Conservation (phyloP, 53 echinoderm and acorn worm species). For the Zoroaster sp. region DNA sequence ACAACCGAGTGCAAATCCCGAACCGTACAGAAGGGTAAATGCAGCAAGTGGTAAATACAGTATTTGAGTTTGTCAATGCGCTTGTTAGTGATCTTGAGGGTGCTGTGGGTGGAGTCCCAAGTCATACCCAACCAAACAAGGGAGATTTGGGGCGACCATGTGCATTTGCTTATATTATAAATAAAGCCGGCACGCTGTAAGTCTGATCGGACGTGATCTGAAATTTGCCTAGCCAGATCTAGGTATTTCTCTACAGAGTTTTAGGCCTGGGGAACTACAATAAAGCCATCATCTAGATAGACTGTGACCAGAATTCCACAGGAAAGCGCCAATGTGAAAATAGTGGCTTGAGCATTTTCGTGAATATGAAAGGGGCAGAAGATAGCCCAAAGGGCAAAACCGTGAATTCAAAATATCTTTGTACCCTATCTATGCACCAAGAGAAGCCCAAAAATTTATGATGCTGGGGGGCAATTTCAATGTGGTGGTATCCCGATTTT, state of each 20-base stretch:
- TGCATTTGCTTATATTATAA: neutral
- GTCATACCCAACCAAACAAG: conserved; percentile 2
- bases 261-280: neutral
- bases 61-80: neutral
- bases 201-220: neutral
- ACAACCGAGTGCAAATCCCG: neutral
- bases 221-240: neutral
- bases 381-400: neutral
- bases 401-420: neutral
- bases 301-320: conserved; percentile 8
- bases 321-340: too few species aligned
- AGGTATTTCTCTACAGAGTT: neutral
- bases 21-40: neutral
- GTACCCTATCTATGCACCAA: neutral
- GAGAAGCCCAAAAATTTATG: neutral
- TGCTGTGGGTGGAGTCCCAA: neutral
- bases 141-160: neutral
- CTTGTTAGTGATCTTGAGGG: neutral
- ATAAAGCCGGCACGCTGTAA: neutral
- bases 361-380: conserved; percentile 26
- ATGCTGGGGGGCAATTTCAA: neutral
- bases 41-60: neutral
- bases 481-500: neutral
- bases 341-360: conserved; percentile 19
- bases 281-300: conserved; percentile 23